phyloP scores from a whole-genome alignment of 2,888 invertebrate genomes.

The Hymenopus coronatus region DNA sequence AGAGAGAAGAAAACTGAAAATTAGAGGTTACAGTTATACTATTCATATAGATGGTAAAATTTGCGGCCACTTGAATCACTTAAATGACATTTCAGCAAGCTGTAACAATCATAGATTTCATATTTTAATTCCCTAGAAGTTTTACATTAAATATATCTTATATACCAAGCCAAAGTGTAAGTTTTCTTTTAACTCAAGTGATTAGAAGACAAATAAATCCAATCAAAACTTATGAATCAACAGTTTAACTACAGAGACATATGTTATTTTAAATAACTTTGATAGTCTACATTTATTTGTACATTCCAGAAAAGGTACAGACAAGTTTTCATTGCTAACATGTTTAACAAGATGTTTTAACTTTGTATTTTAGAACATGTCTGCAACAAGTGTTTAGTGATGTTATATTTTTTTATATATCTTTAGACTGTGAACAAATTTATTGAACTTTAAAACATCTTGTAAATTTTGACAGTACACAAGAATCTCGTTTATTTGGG shows the following conservation, averaged over 20 bases:
- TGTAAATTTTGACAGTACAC: no score
- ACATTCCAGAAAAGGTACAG: background rate
- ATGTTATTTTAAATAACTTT: background rate
- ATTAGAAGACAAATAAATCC: background rate
- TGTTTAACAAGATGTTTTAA: no score
- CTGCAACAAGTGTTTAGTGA: no score
- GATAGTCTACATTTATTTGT: background rate
- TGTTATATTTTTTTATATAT: no score
- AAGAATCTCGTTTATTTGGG: no score
- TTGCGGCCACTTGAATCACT: background rate
- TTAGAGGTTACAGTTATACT: background rate
- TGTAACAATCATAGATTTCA: background rate
- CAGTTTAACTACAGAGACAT: no score
- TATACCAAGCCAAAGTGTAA: background rate
- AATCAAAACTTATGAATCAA: no score
- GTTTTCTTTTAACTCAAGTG: background rate
- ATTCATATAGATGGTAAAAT: background rate
- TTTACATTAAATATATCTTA: background rate
- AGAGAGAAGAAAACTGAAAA: background rate
- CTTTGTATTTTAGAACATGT: no score
- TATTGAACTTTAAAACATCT: no score
- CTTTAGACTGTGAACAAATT: no score
- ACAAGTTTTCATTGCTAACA: no score
- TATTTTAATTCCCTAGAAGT: background rate
- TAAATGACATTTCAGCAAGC: background rate